Base-by-base conservation (phyloP, 2,888 invertebrate species). In the Trichopria drosophilae region DNA sequence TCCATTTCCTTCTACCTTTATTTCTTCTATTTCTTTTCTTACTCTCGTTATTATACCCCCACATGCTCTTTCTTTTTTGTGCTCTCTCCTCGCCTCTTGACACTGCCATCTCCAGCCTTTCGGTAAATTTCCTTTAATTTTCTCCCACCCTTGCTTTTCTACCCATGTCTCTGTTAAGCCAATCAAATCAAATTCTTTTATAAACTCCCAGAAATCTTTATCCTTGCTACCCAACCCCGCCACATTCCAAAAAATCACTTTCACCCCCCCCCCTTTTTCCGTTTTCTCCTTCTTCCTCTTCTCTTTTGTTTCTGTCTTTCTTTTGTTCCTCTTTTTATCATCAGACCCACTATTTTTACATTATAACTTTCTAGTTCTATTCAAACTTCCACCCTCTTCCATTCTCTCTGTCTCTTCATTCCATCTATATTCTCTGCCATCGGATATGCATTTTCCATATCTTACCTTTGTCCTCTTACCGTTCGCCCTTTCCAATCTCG, bases 131-230 rank as follows among this genome's bases (percentile, higher is more conserved):
- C 10, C 26, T 31, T 42, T 31, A 7, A 45, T 10, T 4, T 18
- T 32, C n/a, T 42, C 22, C 48, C 51, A 43, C 3, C 26, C 48
- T 13, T 51, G 47, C 3, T 37, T 37, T 10, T 35, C 39, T 9
- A 48, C 13, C 51, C 55, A 55, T 18, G 48, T 48, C 23, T 51
- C 55, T 3, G 23, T 28, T 23, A 51, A 13, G n/a, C 37, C 42
- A 34, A 55, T 29, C 9, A 51, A 13, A 24, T 54, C 51, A 6
- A 15, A 39, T 18, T 46, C 19, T 16, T 37, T 12, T 19, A 51
- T 29, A n/a, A 16, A 32, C 12, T 23, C 9, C 54, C 50, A 54
- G 23, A 54, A 50, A 13, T 54, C 45, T 32, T 18, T 41, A 48
- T 51, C 43, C 29, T 51, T 54, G n/a, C 32, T 40, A 10, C 10